Conservation (phyloP, 2,113 vertebrate species). For the Pollimyrus isidori region DNA sequence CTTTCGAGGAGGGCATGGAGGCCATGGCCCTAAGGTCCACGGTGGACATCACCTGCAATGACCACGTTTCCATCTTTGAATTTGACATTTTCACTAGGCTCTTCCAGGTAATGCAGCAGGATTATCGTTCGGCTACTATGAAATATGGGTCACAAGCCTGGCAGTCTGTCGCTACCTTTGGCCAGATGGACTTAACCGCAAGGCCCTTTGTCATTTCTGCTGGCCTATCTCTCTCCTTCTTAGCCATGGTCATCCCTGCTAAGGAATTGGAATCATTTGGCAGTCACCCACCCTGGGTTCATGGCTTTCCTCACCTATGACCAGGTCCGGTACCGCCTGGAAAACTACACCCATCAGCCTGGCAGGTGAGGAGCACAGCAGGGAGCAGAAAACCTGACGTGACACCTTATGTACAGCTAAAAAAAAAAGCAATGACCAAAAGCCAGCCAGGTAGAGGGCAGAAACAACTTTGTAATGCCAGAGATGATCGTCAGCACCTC, state of each 20-base stretch:
- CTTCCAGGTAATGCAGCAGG: conserved; percentile 65
- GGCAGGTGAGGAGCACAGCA: conserved; percentile 57
- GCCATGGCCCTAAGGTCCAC: conserved; percentile 74
- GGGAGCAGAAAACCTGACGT: neutral
- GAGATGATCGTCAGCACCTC: neutral
- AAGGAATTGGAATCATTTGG: conserved; percentile 76
- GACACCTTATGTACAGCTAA: neutral
- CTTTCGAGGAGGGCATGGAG: conserved; percentile 62
- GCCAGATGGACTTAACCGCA: neutral
- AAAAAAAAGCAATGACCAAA: neutral
- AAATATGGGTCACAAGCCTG: neutral
- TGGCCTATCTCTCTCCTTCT: neutral
- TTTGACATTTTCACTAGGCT: conserved; percentile 83
- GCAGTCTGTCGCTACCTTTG: neutral
- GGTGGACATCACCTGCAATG: conserved; percentile 75
- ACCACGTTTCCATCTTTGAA: conserved; percentile 78
- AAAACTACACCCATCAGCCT: conserved; percentile 62
- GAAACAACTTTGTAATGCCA: neutral
- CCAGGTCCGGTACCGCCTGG: conserved; percentile 64
- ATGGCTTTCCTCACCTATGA: conserved; percentile 86
- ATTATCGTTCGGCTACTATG: no score
- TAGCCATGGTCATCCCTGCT: conserved; percentile 75
- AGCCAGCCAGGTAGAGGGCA: neutral
- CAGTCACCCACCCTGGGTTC: conserved; percentile 77
- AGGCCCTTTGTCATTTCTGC: neutral